Evolutionary conservation across 2,797 vertebrate genomes (phyloP).

Genomic region (Florisuga fusca): DNA sequence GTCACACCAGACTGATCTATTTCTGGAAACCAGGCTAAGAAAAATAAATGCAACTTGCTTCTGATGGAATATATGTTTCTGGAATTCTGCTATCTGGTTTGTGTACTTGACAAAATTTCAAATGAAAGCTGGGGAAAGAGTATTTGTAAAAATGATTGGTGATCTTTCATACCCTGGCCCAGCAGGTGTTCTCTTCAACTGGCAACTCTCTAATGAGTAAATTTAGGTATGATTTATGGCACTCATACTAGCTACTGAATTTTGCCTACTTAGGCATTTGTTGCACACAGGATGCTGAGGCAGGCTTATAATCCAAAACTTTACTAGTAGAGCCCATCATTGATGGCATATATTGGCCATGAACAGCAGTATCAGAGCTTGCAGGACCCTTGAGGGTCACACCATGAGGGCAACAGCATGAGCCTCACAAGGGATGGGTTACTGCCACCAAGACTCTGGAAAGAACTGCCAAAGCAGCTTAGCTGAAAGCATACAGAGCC

Average conservation of each 20-base stretch:
- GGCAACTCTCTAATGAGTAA: neutral
- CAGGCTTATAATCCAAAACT: neutral
- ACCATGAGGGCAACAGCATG: neutral
- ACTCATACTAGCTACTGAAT: neutral
- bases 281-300: neutral
- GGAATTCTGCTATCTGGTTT: neutral
- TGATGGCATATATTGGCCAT: neutral
- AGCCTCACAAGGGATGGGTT: neutral
- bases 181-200: neutral
- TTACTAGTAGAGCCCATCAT: neutral
- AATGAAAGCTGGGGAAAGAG: neutral
- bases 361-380: neutral
- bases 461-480: neutral
- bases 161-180: neutral
- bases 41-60: neutral
- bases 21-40: neutral
- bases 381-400: neutral
- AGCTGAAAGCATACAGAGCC: neutral
- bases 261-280: neutral
- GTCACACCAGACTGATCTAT: neutral
- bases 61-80: neutral
- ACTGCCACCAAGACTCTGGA: neutral
- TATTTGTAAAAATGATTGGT: neutral
- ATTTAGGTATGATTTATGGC: neutral
- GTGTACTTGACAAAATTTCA: neutral